Base-by-base conservation (phyloP, 1,140 invertebrate genomes). In the Protaetia brevitarsis region DNA sequence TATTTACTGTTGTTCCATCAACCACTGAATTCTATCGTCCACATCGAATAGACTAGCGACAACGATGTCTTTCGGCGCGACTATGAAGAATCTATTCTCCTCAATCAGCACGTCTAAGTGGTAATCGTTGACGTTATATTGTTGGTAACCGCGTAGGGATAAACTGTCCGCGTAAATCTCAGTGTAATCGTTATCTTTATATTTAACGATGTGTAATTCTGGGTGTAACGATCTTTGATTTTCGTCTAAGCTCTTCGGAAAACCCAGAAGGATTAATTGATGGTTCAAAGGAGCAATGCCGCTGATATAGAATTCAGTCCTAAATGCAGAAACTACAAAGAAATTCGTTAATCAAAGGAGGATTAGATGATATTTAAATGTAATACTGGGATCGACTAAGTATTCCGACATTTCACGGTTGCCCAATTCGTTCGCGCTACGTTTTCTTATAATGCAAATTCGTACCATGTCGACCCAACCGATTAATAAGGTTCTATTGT, bases 51-150 rank as follows among this genome's bases (percentile, higher is more conserved):
- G 89, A 80, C 89, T 93, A 3, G 96, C 95, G 16, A 96, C 87
- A 1, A 98, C 89, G 65, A 99, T 88, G 78, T 98, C 96, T 80
- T 96, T 96, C 0, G 96, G 95, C 66, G 94, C 96, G 3, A 98
- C 89, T 70, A 99, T 93, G 73, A 95, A 97, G 81, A 92, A 97
- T 59, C 91, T 84, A 74, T 92, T 92, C 80, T 98, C 96, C 70
- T 96, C 94, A 16, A 88, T 83, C 29, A 96, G 82, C 76, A 89
- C 92, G 81, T 93, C 92, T 66, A 98, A 82, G 79, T 93, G 91
- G 78, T 98, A 98, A 80, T 97, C 93, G 76, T 92, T 94, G 65
- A 91, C 91, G n/a, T 86, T 86, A 71, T 96, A 96, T 73, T 94
- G 88, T 77, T 94, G 86, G 74, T 93, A 97, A 1, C 92, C 92